phyloP scores from a whole-genome alignment of 1,140 invertebrate species.

The Nymphalis io region DNA sequence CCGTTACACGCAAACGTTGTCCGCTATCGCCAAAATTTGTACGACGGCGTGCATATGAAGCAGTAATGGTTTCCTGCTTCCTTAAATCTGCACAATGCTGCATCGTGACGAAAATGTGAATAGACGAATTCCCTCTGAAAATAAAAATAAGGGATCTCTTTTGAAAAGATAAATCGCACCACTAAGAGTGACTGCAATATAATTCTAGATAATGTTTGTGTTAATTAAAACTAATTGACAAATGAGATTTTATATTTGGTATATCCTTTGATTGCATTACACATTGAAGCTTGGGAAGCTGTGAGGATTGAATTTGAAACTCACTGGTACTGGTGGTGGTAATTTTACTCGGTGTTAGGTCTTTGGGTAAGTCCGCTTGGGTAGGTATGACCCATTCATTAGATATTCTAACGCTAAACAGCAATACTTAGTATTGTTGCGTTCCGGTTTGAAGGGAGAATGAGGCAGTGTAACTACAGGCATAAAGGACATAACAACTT shows the following conservation, averaged over 20 bases:
- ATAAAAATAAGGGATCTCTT: conserved; percentile 48
- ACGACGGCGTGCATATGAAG: conserved; percentile 60
- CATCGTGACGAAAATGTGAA: conserved; percentile 65
- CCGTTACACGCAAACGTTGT: conserved; percentile 19
- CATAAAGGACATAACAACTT: background rate
- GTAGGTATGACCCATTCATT: too few species aligned
- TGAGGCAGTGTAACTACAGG: too few species aligned
- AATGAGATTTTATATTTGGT: too few species aligned
- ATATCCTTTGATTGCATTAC: too few species aligned
- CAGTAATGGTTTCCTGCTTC: conserved; percentile 75
- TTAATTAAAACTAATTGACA: background rate
- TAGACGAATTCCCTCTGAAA: conserved; percentile 41
- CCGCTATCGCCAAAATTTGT: conserved; percentile 53
- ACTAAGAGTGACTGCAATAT: conserved; percentile 23
- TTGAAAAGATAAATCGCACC: conserved; percentile 34
- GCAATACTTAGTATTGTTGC: too few species aligned
- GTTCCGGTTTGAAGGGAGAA: too few species aligned
- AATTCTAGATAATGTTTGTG: conserved; percentile 4
- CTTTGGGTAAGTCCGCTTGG: too few species aligned
- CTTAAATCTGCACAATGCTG: conserved; percentile 62
- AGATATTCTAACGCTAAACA: too few species aligned
- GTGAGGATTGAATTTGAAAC: too few species aligned
- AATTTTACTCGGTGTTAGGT: too few species aligned
- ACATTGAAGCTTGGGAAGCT: too few species aligned
- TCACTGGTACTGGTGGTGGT: too few species aligned